Evolutionary conservation across 2,888 invertebrate species (phyloP).

Genomic region (Sarcophaga subvicina): DNA sequence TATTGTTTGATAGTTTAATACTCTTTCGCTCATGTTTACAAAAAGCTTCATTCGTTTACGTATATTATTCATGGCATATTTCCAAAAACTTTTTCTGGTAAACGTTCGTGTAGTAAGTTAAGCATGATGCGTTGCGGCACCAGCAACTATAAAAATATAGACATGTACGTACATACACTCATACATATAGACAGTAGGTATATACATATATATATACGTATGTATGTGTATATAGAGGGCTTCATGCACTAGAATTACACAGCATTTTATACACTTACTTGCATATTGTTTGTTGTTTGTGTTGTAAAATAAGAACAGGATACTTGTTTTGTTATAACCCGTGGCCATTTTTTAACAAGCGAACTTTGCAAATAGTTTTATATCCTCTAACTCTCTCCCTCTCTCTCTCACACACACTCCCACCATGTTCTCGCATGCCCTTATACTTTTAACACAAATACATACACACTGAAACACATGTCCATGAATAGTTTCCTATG

Average conservation of each 20-base stretch:
- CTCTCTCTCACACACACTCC: background rate
- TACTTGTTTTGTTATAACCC: constrained; percentile 68
- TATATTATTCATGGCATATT: constrained; percentile 61
- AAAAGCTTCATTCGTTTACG: constrained; percentile 45
- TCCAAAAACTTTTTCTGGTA: constrained; percentile 48
- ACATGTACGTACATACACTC: background rate
- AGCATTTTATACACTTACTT: background rate
- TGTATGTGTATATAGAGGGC: background rate
- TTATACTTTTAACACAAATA: background rate
- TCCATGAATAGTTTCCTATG: background rate
- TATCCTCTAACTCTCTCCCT: background rate
- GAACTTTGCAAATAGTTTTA: constrained; percentile 63
- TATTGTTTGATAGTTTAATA: constrained; percentile 67
- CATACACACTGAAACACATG: background rate
- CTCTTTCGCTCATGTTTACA: constrained; percentile 59
- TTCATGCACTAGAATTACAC: background rate
- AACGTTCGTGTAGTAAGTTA: constrained; percentile 5
- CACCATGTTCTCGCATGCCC: background rate
- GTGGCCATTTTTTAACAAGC: constrained; percentile 69
- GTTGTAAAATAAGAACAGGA: constrained; percentile 59
- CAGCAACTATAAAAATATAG: constrained; percentile 12
- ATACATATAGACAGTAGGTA: too few relatives aligned
- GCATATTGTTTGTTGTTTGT: constrained; percentile 34
- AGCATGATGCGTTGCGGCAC: constrained; percentile 51
- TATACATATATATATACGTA: background rate